Percentiles rank a stretch among this genome's conserved stretches.
These are phyloP conservation scores for Halcyon badia DNA, from an alignment of 2,797 vertebrate genomes.

Conservation along the genomic window DNA sequence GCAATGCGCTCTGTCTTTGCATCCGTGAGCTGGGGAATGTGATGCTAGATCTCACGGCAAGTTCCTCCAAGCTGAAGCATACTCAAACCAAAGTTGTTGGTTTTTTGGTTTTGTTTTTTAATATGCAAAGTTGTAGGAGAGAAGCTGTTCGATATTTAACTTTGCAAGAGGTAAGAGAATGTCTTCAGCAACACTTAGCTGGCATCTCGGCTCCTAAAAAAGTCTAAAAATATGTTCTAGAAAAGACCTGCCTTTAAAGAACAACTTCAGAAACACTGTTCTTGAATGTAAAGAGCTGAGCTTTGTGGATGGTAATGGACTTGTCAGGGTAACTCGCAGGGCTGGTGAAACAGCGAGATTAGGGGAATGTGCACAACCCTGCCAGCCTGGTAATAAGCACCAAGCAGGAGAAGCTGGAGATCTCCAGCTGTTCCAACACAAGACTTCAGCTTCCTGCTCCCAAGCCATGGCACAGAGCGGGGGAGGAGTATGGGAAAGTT, in stretches of 20 bases:
- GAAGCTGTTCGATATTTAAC: background rate
- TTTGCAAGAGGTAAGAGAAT: background rate
- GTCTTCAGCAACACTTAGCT: background rate
- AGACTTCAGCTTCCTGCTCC: background rate
- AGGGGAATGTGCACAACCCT: background rate
- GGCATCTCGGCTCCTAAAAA: background rate
- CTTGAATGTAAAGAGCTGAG: background rate
- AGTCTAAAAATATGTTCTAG: background rate
- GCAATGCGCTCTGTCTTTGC: background rate
- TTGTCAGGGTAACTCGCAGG: background rate
- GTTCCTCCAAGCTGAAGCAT: background rate
- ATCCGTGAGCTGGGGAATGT: background rate
- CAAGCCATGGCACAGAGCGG: no score
- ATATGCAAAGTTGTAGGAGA: background rate
- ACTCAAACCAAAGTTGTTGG: background rate
- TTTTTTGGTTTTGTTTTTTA: background rate
- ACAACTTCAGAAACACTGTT: background rate
- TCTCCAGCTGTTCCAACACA: background rate
- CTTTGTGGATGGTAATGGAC: background rate
- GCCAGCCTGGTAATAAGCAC: background rate
- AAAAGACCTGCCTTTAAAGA: background rate
- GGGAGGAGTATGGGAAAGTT: background rate
- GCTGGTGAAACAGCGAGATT: background rate
- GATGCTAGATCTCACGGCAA: background rate
- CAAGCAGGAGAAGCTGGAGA: background rate